These are phyloP conservation scores for Esox masquinongy DNA, from an alignment of 2,797 vertebrate genomes.

Conservation along the genomic window DNA sequence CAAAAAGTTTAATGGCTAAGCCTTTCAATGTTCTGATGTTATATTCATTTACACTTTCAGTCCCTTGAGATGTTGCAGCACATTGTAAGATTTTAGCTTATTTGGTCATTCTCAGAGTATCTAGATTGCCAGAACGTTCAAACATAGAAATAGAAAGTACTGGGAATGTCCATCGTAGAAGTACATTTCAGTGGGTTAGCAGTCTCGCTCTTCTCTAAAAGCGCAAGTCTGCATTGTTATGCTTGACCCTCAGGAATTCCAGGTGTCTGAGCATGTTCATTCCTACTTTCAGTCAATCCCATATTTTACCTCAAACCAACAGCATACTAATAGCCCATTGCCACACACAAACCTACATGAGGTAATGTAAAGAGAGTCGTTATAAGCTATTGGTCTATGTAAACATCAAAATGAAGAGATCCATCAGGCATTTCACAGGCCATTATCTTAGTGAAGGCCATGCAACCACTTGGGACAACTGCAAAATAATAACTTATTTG, in stretches of 20 bases:
- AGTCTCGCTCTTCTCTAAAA: constrained; percentile 49
- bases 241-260: constrained; percentile 64
- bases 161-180: constrained; percentile 44
- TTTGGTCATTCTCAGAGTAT: constrained; percentile 34
- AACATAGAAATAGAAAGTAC: no score
- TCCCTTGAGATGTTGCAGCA: background rate
- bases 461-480: constrained; percentile 29
- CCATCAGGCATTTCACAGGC: background rate
- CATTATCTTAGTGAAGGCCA: constrained; percentile 15
- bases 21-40: background rate
- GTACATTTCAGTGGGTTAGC: constrained; percentile 43
- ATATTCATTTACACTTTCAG: background rate
- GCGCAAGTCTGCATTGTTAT: constrained; percentile 73
- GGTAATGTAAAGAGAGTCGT: constrained; percentile 6
- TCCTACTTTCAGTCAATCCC: constrained; percentile 45
- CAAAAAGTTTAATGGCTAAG: background rate
- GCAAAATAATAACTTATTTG: constrained; percentile 34
- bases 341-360: constrained; percentile 33
- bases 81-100: constrained; percentile 15
- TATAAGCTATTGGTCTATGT: constrained; percentile 12
- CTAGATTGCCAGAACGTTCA: no score
- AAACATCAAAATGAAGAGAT: constrained; percentile 12
- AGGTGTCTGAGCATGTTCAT: constrained; percentile 66
- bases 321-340: constrained; percentile 20
- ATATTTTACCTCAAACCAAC: constrained; percentile 65